These are phyloP conservation scores for Theonella swinhoei DNA, from an alignment of 37 sponge, comb jelly and placozoan genomes.

Conservation along the genomic window DNA sequence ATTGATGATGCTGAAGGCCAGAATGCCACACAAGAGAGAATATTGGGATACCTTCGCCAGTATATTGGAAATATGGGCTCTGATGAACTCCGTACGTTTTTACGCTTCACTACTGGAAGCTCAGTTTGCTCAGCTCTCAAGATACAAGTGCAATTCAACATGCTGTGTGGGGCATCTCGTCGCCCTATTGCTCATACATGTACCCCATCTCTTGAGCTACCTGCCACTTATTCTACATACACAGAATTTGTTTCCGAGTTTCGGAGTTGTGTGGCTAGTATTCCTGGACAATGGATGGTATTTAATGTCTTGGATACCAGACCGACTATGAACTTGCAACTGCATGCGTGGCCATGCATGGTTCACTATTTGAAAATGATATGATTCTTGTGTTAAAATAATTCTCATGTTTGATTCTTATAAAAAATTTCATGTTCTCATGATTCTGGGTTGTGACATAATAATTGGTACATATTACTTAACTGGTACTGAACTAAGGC, in stretches of 20 bases:
- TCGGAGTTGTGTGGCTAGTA: neutral
- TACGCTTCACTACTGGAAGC: conserved; percentile 27
- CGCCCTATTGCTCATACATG: conserved; percentile 29
- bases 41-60: conserved; percentile 19
- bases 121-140: neutral
- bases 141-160: conserved; percentile 6
- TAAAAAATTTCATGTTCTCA: no score
- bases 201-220: neutral
- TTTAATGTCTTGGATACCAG: neutral
- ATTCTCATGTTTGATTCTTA: no score
- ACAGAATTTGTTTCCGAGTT: conserved; percentile 22
- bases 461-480: no score
- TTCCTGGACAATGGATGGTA: neutral
- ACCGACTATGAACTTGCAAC: no score
- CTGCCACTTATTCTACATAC: conserved; percentile 1
- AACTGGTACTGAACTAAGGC: no score
- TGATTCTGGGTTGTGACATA: no score
- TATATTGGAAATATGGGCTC: conserved; percentile 19
- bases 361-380: neutral
- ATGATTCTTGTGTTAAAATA: neutral
- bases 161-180: neutral
- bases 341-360: conserved; percentile 25
- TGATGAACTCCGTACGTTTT: conserved; percentile 1
- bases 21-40: neutral
- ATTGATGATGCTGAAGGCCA: neutral